phyloP scores from a whole-genome alignment of 1,140 invertebrate genomes.

The Sinella curviseta region DNA sequence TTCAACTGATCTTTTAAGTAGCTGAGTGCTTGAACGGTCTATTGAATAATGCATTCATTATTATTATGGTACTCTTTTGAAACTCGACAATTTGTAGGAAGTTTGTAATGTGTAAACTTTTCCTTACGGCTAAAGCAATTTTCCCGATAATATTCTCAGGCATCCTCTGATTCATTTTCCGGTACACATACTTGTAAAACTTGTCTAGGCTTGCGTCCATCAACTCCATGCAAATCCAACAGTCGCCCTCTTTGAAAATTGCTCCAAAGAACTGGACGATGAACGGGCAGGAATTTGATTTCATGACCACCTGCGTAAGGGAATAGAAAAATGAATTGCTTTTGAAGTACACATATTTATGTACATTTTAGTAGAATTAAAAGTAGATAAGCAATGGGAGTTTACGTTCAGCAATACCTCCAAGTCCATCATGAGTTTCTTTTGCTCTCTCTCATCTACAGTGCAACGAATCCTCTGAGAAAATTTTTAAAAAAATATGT shows the following conservation, averaged over 20 bases:
- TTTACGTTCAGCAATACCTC: constrained; percentile 64
- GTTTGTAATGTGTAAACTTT: background rate
- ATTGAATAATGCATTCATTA: constrained; percentile 41
- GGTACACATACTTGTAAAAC: constrained; percentile 82
- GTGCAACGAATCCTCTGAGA: constrained; percentile 84
- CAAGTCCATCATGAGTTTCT: constrained; percentile 93
- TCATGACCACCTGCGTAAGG: constrained; percentile 70
- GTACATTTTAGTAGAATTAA: too few relatives aligned
- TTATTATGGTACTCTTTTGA: constrained; percentile 29
- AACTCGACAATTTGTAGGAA: constrained; percentile 48
- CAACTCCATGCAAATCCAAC: constrained; percentile 99
- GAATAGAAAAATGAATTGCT: background rate
- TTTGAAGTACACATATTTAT: background rate
- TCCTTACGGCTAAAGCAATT: constrained; percentile 87
- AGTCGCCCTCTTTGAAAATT: constrained; percentile 91
- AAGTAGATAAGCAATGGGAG: background rate
- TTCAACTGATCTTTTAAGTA: constrained; percentile 88
- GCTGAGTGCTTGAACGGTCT: constrained; percentile 89
- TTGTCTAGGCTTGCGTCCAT: constrained; percentile 99
- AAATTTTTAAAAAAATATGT: background rate
- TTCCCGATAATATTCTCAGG: constrained; percentile 93
- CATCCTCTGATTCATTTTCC: constrained; percentile 71
- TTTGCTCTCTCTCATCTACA: constrained; percentile 88
- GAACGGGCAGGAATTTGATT: constrained; percentile 90
- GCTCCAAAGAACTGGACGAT: constrained; percentile 98